These are phyloP conservation scores for Elephas maximus DNA, from an alignment of 2,113 vertebrate species.

Conservation along the genomic window DNA sequence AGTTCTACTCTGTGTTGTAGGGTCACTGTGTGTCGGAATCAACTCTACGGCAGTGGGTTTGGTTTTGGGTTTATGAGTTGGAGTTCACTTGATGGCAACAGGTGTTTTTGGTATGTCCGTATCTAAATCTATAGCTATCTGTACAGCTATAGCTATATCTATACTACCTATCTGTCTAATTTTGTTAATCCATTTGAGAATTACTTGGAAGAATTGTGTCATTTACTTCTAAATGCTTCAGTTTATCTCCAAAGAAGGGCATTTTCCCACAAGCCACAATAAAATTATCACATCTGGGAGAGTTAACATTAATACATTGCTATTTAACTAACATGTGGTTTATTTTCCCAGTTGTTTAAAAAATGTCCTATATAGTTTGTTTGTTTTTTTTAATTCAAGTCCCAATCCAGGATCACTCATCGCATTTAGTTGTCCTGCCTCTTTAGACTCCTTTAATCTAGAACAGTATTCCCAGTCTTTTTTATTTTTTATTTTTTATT, in stretches of 20 bases:
- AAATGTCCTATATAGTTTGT: background rate
- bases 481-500: background rate
- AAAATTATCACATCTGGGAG: background rate
- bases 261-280: slow-evolving; percentile 43
- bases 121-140: no score
- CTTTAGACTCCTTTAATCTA: slow-evolving; percentile 1
- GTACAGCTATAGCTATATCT: background rate
- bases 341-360: slow-evolving; percentile 12
- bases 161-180: background rate
- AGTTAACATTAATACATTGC: background rate
- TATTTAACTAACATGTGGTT: slow-evolving; percentile 17
- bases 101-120: no score
- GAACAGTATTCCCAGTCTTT: background rate
- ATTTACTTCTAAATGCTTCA: slow-evolving; percentile 57
- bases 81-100: no score
- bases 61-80: no score
- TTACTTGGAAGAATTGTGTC: slow-evolving; percentile 31
- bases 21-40: no score
- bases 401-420: background rate
- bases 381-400: background rate
- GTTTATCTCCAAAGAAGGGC: slow-evolving; percentile 19
- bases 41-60: no score
- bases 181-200: slow-evolving; percentile 53
- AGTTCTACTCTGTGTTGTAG: no score
- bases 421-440: background rate